Evolutionary conservation across 2,888 invertebrate species (phyloP), one percentile per base, ranked within the genome.

Genomic region (Labia minor): DNA sequence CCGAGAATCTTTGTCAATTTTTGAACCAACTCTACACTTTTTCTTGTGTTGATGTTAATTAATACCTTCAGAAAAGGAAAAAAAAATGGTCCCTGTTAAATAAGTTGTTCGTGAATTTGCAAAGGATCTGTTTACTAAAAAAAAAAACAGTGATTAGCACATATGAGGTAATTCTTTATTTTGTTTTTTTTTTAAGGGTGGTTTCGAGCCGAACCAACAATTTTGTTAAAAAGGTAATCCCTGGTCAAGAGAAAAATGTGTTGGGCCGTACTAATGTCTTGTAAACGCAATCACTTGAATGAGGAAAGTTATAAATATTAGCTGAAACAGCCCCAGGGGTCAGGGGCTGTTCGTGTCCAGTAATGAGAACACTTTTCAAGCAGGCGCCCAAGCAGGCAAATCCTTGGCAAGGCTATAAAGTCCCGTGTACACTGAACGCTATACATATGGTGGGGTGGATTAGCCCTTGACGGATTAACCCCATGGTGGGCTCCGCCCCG

Each of bases 261-360:
- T 16, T 16, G 16, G 4, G 49, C 14, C n/a, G 49, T 49, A 16
- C 49, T 49, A 49, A 49, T 49, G 49, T 49, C 49, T 49, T 49
- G 49, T 49, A 49, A 49, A 49, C 49, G 49, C 49, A 49, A 49
- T 49, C 49, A 49, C 49, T 49, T 49, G 49, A 49, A 49, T 49
- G 49, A 49, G 49, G 49, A 49, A 16, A 49, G 49, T 49, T 49
- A 49, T 49, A 49, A 49, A 49, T 49, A 49, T 49, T 49, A 49
- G 49, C 26, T 26, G 26, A 26, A 26, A 8, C 26, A 26, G 26
- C 49, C 49, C 14, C 16, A 49, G 49, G n/a, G 49, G 49, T 49
- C n/a, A 16, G 14, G 16, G n/a, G 49, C 49, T 26, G 49, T 49
- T 49, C 49, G 49, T 49, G 49, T 49, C 49, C 49, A 49, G 49